A percentile compares a stretch with the other conserved stretches of the same genome.
Conservation (phyloP, 2,888 invertebrate genomes). For the Sarcophaga subvicina region DNA sequence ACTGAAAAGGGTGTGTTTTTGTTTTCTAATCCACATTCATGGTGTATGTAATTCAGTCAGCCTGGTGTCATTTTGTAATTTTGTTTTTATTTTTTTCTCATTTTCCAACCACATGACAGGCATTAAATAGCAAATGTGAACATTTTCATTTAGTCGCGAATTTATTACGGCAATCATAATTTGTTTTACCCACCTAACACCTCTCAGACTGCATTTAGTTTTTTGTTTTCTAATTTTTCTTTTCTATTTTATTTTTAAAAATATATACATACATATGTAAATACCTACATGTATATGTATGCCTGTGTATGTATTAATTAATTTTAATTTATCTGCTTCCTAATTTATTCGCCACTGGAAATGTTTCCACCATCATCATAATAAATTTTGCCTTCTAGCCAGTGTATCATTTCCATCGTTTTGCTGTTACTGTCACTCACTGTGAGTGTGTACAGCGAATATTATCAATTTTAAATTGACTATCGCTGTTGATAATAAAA, state of each 20-base stretch:
- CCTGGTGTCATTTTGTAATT: conserved; percentile 31
- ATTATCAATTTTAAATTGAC: conserved; percentile 52
- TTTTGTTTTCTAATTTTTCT: not conserved
- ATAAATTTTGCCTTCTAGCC: not conserved
- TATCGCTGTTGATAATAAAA: conserved; percentile 39
- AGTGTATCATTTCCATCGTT: not conserved
- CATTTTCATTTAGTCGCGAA: not conserved
- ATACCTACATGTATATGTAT: not conserved
- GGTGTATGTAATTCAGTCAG: conserved; percentile 16
- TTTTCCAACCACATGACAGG: conserved; percentile 34
- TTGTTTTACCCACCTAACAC: not conserved
- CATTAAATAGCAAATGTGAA: conserved; percentile 10
- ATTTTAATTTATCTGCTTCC: conserved; percentile 53
- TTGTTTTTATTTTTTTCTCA: not conserved
- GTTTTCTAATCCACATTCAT: conserved; percentile 8
- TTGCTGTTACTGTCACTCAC: too few relatives aligned
- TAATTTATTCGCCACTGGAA: conserved; percentile 38
- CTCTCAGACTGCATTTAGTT: not conserved
- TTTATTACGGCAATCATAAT: conserved; percentile 14
- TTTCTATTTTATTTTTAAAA: not conserved
- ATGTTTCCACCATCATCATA: not conserved
- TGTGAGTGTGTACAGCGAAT: not conserved
- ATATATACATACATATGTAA: too few relatives aligned
- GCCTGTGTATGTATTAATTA: conserved; percentile 26
- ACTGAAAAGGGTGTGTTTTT: conserved; percentile 28